phyloP scores from a whole-genome alignment of 2,113 vertebrate species.

The Sphyrna mokarran region DNA sequence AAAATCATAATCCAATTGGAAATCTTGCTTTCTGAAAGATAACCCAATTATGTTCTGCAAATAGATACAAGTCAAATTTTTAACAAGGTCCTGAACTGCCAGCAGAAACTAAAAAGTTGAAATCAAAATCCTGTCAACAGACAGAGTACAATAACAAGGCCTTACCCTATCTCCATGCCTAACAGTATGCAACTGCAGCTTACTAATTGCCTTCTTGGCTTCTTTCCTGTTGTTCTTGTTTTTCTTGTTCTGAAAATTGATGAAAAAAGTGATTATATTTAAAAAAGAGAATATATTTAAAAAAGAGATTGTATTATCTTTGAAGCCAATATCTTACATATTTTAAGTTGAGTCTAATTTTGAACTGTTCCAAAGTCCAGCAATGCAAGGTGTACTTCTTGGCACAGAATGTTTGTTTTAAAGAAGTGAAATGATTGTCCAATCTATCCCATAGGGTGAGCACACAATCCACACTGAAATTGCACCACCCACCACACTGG shows the following conservation, averaged over 20 bases:
- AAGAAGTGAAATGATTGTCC: background rate
- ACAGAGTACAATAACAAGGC: background rate
- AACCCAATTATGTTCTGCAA: background rate
- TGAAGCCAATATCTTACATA: background rate
- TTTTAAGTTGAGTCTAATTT: background rate
- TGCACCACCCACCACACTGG: background rate
- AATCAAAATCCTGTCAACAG: background rate
- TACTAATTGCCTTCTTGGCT: conserved; percentile 64
- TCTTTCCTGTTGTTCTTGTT: conserved; percentile 58
- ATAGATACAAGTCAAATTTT: background rate
- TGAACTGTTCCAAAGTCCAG: background rate
- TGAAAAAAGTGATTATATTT: background rate
- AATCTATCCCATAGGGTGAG: background rate
- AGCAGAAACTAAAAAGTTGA: background rate
- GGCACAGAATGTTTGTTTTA: background rate
- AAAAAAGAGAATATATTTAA: background rate
- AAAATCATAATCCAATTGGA: background rate
- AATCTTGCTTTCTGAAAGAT: background rate
- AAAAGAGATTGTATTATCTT: background rate
- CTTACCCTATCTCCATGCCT: conserved; percentile 67
- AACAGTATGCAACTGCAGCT: conserved; percentile 63
- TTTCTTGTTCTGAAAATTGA: conserved; percentile 24
- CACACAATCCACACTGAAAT: background rate
- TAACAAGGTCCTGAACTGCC: background rate
- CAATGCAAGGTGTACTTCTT: background rate